Evolutionary conservation across 2,797 vertebrate genomes (phyloP).

Genomic region (Lophotriccus pileatus): DNA sequence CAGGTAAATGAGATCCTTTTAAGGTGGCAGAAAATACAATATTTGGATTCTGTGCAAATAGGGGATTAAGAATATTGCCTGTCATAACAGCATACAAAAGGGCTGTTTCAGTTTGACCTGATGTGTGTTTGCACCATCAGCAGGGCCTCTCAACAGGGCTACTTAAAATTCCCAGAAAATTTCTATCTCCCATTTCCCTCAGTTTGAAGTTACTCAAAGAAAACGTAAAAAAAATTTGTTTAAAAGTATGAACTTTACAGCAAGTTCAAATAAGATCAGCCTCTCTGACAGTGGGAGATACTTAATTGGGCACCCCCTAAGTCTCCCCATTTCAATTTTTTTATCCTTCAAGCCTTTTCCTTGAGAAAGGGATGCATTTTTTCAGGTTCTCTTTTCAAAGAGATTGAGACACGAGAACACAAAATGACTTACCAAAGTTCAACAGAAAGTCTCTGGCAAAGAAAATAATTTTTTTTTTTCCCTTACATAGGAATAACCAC

Average conservation of each 20-base stretch:
- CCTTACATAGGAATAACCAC: constrained; percentile 42
- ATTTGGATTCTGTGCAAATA: background rate
- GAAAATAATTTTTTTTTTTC: background rate
- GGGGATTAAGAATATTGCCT: background rate
- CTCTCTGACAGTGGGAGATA: background rate
- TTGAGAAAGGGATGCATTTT: background rate
- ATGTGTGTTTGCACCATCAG: background rate
- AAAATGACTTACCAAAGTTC: constrained; percentile 13
- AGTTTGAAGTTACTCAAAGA: background rate
- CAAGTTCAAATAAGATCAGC: background rate
- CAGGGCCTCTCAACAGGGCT: background rate
- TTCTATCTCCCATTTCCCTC: background rate
- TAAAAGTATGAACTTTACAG: background rate
- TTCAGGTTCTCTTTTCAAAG: background rate
- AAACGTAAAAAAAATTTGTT: background rate
- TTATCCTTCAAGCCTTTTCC: background rate
- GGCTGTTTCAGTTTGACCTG: background rate
- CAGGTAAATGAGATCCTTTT: background rate
- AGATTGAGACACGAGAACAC: background rate
- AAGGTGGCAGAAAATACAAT: background rate
- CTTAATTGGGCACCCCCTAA: background rate
- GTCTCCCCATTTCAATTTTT: background rate
- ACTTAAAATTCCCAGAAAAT: background rate
- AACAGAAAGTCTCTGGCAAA: constrained; percentile 6
- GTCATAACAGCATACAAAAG: background rate